phyloP scores from a whole-genome alignment of 1,140 invertebrate species.

The Aphis craccivora region DNA sequence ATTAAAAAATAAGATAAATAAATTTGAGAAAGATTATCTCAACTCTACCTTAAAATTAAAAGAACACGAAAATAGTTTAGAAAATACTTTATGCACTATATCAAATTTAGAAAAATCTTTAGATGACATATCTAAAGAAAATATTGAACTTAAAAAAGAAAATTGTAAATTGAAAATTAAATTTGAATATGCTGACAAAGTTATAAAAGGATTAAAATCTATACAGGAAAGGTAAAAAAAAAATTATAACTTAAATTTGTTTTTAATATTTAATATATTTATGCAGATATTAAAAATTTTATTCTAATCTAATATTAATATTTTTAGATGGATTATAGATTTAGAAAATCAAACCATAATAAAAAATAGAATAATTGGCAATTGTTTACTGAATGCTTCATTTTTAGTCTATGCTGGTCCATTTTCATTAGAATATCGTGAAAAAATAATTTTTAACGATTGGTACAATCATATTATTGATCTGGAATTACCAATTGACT shows the following conservation, averaged over 20 bases:
- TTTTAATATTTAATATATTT: not conserved
- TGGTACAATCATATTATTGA: constrained; percentile 77
- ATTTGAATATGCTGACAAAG: constrained; percentile 28
- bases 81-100: not conserved
- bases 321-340: constrained; percentile 74
- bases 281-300: not conserved
- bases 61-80: not conserved
- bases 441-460: constrained; percentile 80
- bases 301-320: not conserved
- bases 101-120: constrained; percentile 18
- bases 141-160: not conserved
- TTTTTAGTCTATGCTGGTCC: constrained; percentile 87
- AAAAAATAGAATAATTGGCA: constrained; percentile 77
- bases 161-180: not conserved
- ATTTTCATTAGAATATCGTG: constrained; percentile 85
- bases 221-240: constrained; percentile 31
- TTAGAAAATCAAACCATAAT: constrained; percentile 74
- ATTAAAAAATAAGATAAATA: constrained; percentile 82
- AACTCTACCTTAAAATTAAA: not conserved
- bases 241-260: not conserved
- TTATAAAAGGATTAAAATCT: not conserved
- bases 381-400: constrained; percentile 79
- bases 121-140: not conserved
- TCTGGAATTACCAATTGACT: constrained; percentile 72
- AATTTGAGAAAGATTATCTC: constrained; percentile 72